Evolutionary conservation across 2,888 invertebrate species (phyloP), one percentile per base, ranked within the genome.

Genomic region (Dynastes maya): DNA sequence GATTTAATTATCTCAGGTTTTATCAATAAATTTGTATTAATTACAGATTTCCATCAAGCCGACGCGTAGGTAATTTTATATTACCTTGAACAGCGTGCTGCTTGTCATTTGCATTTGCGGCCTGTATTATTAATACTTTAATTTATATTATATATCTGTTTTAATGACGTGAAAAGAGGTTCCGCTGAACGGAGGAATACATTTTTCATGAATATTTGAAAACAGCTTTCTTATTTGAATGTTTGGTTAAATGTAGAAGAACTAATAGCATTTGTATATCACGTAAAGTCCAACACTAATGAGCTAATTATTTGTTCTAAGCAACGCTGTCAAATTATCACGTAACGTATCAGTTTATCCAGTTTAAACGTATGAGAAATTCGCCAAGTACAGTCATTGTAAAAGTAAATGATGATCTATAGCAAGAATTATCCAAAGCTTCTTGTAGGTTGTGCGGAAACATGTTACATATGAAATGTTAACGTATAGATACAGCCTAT

Each of bases 1-100:
- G 80, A 82, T 81, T 80, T 81, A 82, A 81, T 82, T 80, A 80
- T 80, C 71, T 49, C 76, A 78, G 78, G 80, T 76, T 79, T 82
- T 81, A 78, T 80, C 81, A 81, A 80, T 80, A 80, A 79, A 78
- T 80, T 81, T 79, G 79, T 78, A 78, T 80, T 82, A 82, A 82
- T 82, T 82, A 80, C 76, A 82, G 40, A 78, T 80, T 79, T 65
- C 78, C 74, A 77, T 32, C 64, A 74, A 76, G 79, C 82, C 77
- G 82, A 77, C 79, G 77, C 79, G 76, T 81, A 37, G 32, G 3
- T 37, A 82, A 81, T 82, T 82, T 76, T 67, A 79, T 78, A 77
- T 80, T 82, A 78, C 78, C 70, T 70, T 77, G 64, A 64, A 71
- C 51, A 37, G 37, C 70, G 32, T 77, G 68, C 77, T 68, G 32